Base-by-base conservation (phyloP, 2,888 invertebrate species). In the Orthosia incerta region DNA sequence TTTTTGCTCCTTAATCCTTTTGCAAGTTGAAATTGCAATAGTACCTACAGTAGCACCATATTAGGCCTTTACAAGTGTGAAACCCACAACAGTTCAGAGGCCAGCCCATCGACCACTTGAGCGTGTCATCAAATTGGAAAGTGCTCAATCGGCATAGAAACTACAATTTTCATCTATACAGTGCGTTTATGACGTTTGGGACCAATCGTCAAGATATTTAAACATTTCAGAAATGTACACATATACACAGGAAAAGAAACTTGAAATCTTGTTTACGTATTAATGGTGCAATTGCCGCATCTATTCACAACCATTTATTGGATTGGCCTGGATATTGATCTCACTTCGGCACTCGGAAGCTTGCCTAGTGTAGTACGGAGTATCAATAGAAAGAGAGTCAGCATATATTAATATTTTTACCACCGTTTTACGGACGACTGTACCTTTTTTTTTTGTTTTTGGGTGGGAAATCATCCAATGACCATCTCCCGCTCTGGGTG, bases 281-380 rank as follows among this genome's bases (percentile, higher is more conserved):
- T 63, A 26, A 63, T 53, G 45, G 18, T 60, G 13, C 16, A 48
- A 63, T 63, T 63, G 71, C 72, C 71, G 62, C 13, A 59, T 76
- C 71, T 53, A 18, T 23, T n/a, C n/a, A 71, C 53, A 26, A 18
- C 26, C 51, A 63, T 71, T 59, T 71, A 71, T 70, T 23, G 20
- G 39, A 71, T 59, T 71, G 57, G 12, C 48, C 79, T 62, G 23
- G 16, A 78, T 79, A 63, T 63, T 39, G 26, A 53, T 78, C 46
- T 12, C 9, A 2, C 3, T 9, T 31, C 9, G 64, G 15, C 9
- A 45, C 15, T 66, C 2, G 13, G 4, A 16, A 16, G 5, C 7
- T 23, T 4, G 26, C 26, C 26, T 26, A 3, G 26, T 26, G 26
- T 26, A 26, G 26, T 26, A 26, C 26, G 26, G 3, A 26, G 26